Evolutionary conservation across 2,113 vertebrate species (phyloP), one percentile per base, ranked within the genome.

Genomic region (Thunnus thynnus): DNA sequence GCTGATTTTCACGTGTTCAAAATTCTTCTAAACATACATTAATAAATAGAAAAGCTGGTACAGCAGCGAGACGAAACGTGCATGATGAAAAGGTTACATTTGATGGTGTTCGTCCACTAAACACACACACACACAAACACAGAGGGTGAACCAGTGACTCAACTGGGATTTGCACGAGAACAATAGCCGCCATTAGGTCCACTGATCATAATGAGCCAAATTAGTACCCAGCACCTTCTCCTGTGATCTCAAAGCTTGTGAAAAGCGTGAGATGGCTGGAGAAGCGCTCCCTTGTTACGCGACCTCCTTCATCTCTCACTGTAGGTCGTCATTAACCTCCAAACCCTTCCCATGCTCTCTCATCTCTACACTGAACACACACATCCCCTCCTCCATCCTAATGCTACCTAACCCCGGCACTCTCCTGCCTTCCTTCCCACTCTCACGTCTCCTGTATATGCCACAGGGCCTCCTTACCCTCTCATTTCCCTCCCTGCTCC

Each of bases 291-390:
- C 20, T 3, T 50, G 47, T 66, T 83, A 68, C 51, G 47, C 20
- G 6, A 71, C 73, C 76, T 89, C 77, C 51, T 70, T 86, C 13
- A 18, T 86, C 62, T 86, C 69, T 81, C 60, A 55, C 76, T 61
- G 81, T 77, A 83, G 93, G 91, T 89, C 82, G 86, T 92, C 86
- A 94, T 95, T 95, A 94, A 90, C 93, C 90, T 81, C 86, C 76
- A 69, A 79, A 86, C 73, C 36, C 48, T 46, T 73, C 55, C 76
- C 57, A 47, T 72, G 78, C 78, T 82, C 58, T 91, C 89, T 91
- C 85, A 48, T 89, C 86, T 89, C 32, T 46, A 14, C 1, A 22
- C 62, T 62, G 67, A 64, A 80, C 76, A 61, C 61, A 17, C 32
- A 27, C 55, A 12, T 60, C 60, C 75, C 72, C 78, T 58, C 76